These are phyloP conservation scores for Corbicula japonica DNA, from an alignment of 2,888 invertebrate genomes.

Conservation along the genomic window DNA sequence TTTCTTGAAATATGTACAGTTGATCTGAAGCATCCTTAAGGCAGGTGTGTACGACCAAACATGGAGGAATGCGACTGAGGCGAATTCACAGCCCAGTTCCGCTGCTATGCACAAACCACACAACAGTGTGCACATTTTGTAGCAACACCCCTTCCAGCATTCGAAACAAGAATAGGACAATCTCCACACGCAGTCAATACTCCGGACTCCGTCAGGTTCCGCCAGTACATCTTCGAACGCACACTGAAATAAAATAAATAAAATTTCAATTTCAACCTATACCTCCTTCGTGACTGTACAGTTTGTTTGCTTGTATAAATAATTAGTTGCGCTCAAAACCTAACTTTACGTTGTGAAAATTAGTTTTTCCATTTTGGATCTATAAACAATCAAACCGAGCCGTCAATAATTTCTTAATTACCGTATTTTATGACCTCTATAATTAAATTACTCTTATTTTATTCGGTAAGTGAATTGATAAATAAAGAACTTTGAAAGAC, in stretches of 20 bases:
- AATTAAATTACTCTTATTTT: too few relatives aligned
- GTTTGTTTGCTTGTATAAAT: neutral
- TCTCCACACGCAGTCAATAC: slow-evolving; percentile 90
- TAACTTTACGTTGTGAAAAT: neutral
- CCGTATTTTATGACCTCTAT: too few relatives aligned
- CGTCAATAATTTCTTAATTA: neutral
- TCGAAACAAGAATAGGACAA: slow-evolving; percentile 88
- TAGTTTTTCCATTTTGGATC: neutral
- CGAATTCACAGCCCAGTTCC: slow-evolving; percentile 87
- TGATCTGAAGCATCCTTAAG: slow-evolving; percentile 86
- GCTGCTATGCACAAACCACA: slow-evolving; percentile 91
- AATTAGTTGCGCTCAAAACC: neutral
- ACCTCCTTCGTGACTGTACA: neutral
- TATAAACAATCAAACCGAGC: neutral
- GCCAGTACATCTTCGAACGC: slow-evolving; percentile 78
- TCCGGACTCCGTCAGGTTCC: slow-evolving; percentile 77
- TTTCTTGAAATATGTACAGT: slow-evolving; percentile 78
- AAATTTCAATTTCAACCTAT: too few relatives aligned
- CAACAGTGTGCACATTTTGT: slow-evolving; percentile 90
- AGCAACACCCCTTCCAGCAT: slow-evolving; percentile 90
- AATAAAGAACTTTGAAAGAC: too few relatives aligned
- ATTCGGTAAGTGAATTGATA: too few relatives aligned
- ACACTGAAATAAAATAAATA: slow-evolving; percentile 73
- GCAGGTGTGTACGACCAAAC: slow-evolving; percentile 76
- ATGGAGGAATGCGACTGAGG: slow-evolving; percentile 88